These are phyloP conservation scores for Hirtodrosophila alboralis DNA, from an alignment of 2,888 invertebrate species.

Conservation along the genomic window DNA sequence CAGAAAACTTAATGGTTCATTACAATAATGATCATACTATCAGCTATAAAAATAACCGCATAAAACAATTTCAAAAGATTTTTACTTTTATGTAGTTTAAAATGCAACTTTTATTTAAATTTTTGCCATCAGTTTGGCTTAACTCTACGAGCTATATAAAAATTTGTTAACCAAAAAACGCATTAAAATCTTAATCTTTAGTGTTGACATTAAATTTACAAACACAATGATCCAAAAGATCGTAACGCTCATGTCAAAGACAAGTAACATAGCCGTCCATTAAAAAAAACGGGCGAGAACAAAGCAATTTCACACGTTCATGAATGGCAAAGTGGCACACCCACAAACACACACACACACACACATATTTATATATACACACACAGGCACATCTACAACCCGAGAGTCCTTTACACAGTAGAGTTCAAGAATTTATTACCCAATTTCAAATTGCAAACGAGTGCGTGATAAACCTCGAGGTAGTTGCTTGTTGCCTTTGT, in stretches of 20 bases:
- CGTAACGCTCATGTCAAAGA: constrained; percentile 33
- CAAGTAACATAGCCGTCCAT: constrained; percentile 36
- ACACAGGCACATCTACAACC: background rate
- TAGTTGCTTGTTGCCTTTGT: constrained; percentile 26
- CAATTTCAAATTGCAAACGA: constrained; percentile 81
- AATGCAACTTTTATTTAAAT: constrained; percentile 4
- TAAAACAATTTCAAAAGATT: background rate
- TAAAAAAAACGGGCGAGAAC: constrained; percentile 56
- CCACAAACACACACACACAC: constrained; percentile 17
- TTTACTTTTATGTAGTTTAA: background rate
- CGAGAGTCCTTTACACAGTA: constrained; percentile 24
- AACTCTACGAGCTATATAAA: constrained; percentile 16
- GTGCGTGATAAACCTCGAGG: constrained; percentile 74
- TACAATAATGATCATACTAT: background rate
- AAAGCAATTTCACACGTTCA: constrained; percentile 72
- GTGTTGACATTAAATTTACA: constrained; percentile 72
- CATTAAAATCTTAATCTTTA: constrained; percentile 78
- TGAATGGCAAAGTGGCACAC: constrained; percentile 43
- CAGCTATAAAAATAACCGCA: background rate
- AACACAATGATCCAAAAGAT: constrained; percentile 20
- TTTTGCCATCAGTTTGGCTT: background rate
- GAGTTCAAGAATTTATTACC: constrained; percentile 78
- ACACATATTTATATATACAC: constrained; percentile 2
- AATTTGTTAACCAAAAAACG: constrained; percentile 65
- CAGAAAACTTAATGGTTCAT: too few species aligned